phyloP scores from a whole-genome alignment of 2,797 vertebrate species.

The Neosalanx taihuensis region DNA sequence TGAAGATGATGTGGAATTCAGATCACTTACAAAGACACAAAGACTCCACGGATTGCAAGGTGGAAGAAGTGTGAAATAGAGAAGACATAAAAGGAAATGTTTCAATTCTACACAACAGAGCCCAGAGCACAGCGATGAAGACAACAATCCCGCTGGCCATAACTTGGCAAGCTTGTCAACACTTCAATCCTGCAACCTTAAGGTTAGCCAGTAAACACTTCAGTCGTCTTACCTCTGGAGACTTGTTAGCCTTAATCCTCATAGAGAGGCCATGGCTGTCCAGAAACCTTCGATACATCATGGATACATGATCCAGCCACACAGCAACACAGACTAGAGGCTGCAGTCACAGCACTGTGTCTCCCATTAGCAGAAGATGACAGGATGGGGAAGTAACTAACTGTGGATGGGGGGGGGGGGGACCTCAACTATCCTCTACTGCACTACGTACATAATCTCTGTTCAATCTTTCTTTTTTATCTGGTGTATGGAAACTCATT shows the following conservation, averaged over 20 bases:
- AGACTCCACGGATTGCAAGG: background rate
- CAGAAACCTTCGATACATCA: slow-evolving; percentile 80
- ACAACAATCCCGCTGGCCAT: background rate
- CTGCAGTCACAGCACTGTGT: background rate
- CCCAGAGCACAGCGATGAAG: background rate
- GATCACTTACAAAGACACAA: background rate
- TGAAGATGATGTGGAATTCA: background rate
- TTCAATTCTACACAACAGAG: background rate
- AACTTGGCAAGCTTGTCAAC: background rate
- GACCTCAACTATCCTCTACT: too few species aligned
- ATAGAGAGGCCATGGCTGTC: slow-evolving; percentile 81
- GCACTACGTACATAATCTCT: slow-evolving; percentile 57
- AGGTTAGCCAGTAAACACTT: background rate
- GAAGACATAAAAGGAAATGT: background rate
- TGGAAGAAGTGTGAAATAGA: background rate
- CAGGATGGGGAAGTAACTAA: slow-evolving; percentile 61
- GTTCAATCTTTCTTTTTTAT: slow-evolving; percentile 21
- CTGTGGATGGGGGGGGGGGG: slow-evolving; percentile 48
- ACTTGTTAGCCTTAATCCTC: slow-evolving; percentile 69
- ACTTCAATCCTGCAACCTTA: background rate
- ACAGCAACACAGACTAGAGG: background rate
- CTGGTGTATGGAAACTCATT: too few species aligned
- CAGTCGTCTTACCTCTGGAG: slow-evolving; percentile 80
- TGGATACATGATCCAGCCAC: slow-evolving; percentile 45
- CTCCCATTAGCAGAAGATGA: slow-evolving; percentile 6